Conservation (phyloP, 2,113 vertebrate genomes). For the Meriones unguiculatus region DNA sequence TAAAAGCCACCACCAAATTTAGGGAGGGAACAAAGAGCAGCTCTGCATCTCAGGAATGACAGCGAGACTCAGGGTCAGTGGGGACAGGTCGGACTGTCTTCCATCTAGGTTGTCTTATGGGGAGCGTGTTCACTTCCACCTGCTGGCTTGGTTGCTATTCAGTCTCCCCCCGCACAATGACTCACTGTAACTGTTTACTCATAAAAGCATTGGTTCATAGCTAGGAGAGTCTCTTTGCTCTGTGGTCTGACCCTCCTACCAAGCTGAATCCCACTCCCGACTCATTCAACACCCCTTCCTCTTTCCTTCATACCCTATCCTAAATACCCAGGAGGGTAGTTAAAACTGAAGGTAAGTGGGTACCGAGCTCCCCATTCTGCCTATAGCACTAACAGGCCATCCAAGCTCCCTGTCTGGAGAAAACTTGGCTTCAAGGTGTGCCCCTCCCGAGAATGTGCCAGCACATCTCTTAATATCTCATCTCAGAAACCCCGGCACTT, state of each 20-base stretch:
- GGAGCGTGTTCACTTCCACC: background rate
- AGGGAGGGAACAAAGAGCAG: background rate
- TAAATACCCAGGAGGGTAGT: background rate
- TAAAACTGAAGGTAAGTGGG: background rate
- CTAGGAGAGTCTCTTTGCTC: slow-evolving; percentile 12
- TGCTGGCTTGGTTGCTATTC: slow-evolving; percentile 19
- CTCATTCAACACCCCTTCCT: background rate
- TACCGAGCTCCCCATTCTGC: background rate
- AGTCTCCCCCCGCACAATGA: background rate
- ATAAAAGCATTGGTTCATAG: background rate
- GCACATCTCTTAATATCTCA: background rate
- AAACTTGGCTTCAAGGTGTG: background rate
- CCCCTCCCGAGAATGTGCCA: background rate
- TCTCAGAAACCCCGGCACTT: background rate
- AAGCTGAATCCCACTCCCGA: background rate
- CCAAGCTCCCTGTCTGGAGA: background rate
- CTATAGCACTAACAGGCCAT: background rate
- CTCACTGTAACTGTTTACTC: background rate
- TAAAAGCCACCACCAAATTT: background rate
- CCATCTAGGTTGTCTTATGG: background rate
- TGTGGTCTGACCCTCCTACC: background rate
- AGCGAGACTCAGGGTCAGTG: background rate
- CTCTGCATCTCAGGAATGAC: slow-evolving; percentile 23
- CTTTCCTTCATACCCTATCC: background rate
- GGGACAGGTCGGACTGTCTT: background rate